These are phyloP conservation scores for Chionis minor DNA, from an alignment of 2,113 vertebrate genomes.

Conservation along the genomic window DNA sequence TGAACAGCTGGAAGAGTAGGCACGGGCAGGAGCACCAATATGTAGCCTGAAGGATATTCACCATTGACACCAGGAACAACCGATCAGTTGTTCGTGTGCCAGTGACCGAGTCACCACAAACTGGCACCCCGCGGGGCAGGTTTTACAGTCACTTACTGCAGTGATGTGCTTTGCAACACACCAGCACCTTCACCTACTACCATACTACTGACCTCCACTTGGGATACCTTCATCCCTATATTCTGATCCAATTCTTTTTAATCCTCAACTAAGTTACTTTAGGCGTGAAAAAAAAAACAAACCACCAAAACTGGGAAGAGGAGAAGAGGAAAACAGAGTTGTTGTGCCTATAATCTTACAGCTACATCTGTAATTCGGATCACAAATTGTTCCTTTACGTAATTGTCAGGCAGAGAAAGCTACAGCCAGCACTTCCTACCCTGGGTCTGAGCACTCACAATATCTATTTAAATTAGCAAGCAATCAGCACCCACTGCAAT, in stretches of 20 bases:
- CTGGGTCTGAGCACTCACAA: neutral
- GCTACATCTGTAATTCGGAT: neutral
- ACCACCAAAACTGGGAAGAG: neutral
- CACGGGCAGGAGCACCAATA: neutral
- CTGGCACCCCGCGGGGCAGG: neutral
- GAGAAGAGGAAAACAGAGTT: neutral
- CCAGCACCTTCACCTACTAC: neutral
- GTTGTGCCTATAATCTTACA: neutral
- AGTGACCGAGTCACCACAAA: neutral
- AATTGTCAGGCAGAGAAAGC: neutral
- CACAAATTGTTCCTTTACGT: neutral
- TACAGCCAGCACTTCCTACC: neutral
- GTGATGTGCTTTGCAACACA: neutral
- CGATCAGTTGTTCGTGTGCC: accelerated
- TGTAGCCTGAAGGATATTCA: neutral
- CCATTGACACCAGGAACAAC: neutral
- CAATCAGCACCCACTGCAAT: neutral
- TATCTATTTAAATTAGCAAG: neutral
- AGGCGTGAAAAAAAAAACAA: neutral
- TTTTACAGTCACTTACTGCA: neutral
- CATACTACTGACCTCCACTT: neutral
- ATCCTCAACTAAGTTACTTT: neutral
- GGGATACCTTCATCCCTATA: neutral
- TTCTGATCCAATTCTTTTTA: neutral
- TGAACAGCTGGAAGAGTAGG: neutral